A percentile compares a stretch with the other conserved stretches of the same genome.
Conservation (phyloP, 2,113 vertebrate species). For the Vireo altiloquus region DNA sequence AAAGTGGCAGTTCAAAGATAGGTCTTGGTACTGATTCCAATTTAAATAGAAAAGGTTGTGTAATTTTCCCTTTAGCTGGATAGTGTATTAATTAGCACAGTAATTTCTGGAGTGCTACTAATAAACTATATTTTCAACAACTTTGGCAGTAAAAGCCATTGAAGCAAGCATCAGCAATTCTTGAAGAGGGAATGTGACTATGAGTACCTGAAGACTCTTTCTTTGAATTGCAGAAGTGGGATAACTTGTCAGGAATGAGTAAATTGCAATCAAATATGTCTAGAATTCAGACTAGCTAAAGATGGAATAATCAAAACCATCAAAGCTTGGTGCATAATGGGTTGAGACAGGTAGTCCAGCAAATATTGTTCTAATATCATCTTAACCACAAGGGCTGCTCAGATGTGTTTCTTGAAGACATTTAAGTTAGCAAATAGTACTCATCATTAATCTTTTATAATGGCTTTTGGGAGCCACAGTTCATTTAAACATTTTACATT, state of each 20-base stretch:
- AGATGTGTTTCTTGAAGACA: slow-evolving; percentile 53
- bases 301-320: slow-evolving; percentile 51
- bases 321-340: slow-evolving; percentile 41
- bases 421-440: slow-evolving; percentile 63
- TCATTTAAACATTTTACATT: slow-evolving; percentile 76
- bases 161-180: slow-evolving; percentile 31
- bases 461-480: slow-evolving; percentile 79
- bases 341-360: slow-evolving; percentile 37
- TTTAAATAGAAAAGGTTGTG: not conserved
- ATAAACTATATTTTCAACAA: not conserved
- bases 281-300: slow-evolving; percentile 44
- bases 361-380: slow-evolving; percentile 65
- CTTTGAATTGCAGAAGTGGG: not conserved
- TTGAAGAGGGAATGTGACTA: not conserved
- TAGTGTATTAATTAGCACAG: not conserved
- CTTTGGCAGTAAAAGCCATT: not conserved
- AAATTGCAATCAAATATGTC: slow-evolving; percentile 48
- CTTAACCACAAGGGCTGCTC: slow-evolving; percentile 60
- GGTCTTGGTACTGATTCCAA: not conserved
- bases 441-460: slow-evolving; percentile 82
- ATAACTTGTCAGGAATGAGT: slow-evolving; percentile 23
- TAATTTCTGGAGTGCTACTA: not conserved
- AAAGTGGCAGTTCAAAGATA: not conserved
- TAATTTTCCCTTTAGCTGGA: not conserved
- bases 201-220: slow-evolving; percentile 20